phyloP scores from a whole-genome alignment of 2,888 invertebrate species.

The Trichogramma evanescens region DNA sequence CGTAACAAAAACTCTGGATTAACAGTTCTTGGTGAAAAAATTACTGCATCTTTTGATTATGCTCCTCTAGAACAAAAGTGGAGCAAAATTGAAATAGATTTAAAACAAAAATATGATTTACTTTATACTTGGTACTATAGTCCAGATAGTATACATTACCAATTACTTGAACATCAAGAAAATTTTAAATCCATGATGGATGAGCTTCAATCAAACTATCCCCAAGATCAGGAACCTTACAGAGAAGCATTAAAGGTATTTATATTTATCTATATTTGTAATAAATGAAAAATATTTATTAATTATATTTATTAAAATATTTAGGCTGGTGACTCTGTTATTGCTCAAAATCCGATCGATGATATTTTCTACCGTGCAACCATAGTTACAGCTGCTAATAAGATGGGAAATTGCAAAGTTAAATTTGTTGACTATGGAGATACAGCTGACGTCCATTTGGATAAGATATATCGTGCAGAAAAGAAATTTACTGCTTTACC shows the following conservation, averaged over 20 bases:
- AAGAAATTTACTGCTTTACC: conserved; percentile 60
- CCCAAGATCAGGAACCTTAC: conserved; percentile 41
- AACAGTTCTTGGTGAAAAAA: neutral
- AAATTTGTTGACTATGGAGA: conserved; percentile 74
- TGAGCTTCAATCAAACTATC: conserved; percentile 63
- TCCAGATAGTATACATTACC: conserved; percentile 66
- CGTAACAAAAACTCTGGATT: conserved; percentile 15
- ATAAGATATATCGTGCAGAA: conserved; percentile 66
- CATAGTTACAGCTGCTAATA: conserved; percentile 54
- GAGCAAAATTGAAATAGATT: conserved; percentile 47
- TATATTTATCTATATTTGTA: no score
- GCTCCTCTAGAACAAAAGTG: conserved; percentile 51
- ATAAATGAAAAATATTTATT: neutral
- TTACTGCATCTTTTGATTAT: conserved; percentile 45
- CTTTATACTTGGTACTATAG: conserved; percentile 69
- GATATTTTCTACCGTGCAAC: conserved; percentile 65
- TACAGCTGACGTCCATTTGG: conserved; percentile 56
- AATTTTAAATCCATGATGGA: conserved; percentile 65
- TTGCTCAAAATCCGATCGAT: conserved; percentile 67
- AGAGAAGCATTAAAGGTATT: conserved; percentile 31
- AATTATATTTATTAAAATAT: conserved; percentile 29
- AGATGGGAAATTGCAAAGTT: conserved; percentile 58
- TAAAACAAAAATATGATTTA: conserved; percentile 54
- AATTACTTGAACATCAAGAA: conserved; percentile 46
- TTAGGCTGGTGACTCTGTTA: conserved; percentile 57